Base-by-base conservation (phyloP, 2,113 vertebrate genomes). In the Cephalopholis sonnerati region DNA sequence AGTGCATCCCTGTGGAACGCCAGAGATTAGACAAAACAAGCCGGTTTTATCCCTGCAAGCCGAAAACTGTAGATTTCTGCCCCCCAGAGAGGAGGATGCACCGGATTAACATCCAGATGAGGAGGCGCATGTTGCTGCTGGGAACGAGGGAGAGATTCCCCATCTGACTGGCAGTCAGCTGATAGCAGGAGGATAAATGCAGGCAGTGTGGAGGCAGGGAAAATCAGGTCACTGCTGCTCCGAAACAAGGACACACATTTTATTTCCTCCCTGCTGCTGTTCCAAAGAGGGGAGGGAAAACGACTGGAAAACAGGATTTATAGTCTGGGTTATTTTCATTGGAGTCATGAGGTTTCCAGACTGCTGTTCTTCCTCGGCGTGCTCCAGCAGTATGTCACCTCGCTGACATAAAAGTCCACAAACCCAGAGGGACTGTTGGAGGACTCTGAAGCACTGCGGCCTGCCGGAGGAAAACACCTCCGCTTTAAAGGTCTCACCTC, bases 141-240 rank as follows among this genome's bases (percentile, higher is more conserved):
- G 55, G 27, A 57, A 29, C 2, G 67, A 17, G 41, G 41, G 13
- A 39, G 79, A 85, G 48, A 64, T 77, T 67, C 67, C 63, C 54
- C 48, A 7, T 79, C 77, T 64, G 81, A 68, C 71, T 65, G 55
- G 54, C 73, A 61, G 84, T 78, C 87, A 81, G 84, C 84, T 87
- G 87, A 92, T 67, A 55, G 62, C 57, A 39, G 59, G 44, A 3
- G 53, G 58, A 68, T 80, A 54, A 84, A 79, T 48, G 79, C 53
- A 81, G 78, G 48, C 80, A 75, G 75, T 82, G 65, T 61, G 57
- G 32, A 83, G 61, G 64, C 53, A 62, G 70, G 71, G 41, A 59
- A 90, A 92, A 89, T 24, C 87, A 91, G 91, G 92, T 89, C 90
- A 92, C 32, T 2, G 70, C 82, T 68, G 74, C 76, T 82, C 68